A percentile compares a stretch with the other conserved stretches of the same genome.
These are phyloP conservation scores for Aleiodes leptofemur DNA, from an alignment of 2,888 invertebrate species.

Conservation along the genomic window DNA sequence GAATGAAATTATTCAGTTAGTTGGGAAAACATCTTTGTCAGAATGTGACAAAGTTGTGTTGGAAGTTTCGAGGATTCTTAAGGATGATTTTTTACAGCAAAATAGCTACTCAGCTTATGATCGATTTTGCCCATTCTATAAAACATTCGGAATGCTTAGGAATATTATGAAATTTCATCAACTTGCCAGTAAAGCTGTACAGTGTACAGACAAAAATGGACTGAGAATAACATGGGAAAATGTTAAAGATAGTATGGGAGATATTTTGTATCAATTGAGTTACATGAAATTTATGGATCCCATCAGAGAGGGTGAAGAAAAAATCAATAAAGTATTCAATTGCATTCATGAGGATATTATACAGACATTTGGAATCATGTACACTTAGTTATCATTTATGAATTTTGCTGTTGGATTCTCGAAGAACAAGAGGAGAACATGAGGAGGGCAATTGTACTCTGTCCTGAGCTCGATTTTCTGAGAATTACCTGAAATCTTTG, in stretches of 20 bases:
- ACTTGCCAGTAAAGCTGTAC: slow-evolving; percentile 94
- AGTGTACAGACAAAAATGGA: slow-evolving; percentile 95
- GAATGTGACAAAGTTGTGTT: slow-evolving; percentile 98
- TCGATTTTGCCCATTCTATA: slow-evolving; percentile 99
- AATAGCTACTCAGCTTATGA: slow-evolving; percentile 94
- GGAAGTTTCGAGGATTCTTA: slow-evolving; percentile 95
- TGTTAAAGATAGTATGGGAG: slow-evolving; percentile 94
- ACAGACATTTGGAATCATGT: slow-evolving; percentile 83
- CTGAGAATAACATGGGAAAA: slow-evolving; percentile 97
- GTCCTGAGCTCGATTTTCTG: too few species aligned
- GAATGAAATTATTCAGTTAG: slow-evolving; percentile 98
- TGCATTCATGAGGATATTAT: slow-evolving; percentile 96
- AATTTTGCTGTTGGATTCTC: too few species aligned
- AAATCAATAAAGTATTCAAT: slow-evolving; percentile 96
- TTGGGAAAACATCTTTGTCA: slow-evolving; percentile 96
- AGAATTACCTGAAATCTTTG: too few species aligned
- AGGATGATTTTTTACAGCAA: slow-evolving; percentile 99
- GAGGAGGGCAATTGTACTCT: too few species aligned
- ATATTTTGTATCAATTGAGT: slow-evolving; percentile 93
- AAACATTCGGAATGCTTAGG: slow-evolving; percentile 97
- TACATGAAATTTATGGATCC: slow-evolving; percentile 99
- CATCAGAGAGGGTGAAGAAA: slow-evolving; percentile 95
- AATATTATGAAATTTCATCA: slow-evolving; percentile 98
- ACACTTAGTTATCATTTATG: too few species aligned
- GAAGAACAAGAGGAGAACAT: too few species aligned